Conservation (phyloP, 2,888 invertebrate species). For the Dicyrtoma fusca region DNA sequence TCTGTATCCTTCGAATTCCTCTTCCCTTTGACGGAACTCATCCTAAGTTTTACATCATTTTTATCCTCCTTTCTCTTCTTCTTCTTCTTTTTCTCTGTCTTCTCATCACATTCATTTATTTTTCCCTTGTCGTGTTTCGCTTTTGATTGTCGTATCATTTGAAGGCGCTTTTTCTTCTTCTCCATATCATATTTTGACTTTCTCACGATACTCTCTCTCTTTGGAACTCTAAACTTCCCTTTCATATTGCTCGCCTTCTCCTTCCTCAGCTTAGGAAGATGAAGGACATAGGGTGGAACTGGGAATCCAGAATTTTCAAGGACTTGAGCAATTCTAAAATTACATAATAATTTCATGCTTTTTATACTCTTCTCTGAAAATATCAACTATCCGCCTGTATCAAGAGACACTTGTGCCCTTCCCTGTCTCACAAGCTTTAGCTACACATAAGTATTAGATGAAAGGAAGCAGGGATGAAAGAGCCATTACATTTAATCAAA, state of each 20-base stretch:
- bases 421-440: no score
- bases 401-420: no score
- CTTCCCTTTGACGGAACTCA: neutral
- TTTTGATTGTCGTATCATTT: conserved; percentile 38
- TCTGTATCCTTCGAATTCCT: neutral
- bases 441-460: neutral
- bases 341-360: neutral
- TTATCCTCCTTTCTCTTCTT: conserved; percentile 5
- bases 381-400: neutral
- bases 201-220: conserved; percentile 71
- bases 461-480: neutral
- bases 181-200: conserved; percentile 61
- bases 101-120: conserved; percentile 23
- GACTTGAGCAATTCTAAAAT: conserved; percentile 80
- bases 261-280: conserved; percentile 68
- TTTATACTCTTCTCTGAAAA: no score
- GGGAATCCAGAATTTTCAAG: conserved; percentile 88
- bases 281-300: conserved; percentile 88
- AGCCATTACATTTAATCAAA: conserved; percentile 27
- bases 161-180: conserved; percentile 43
- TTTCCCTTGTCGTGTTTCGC: conserved; percentile 30
- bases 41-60: conserved; percentile 3
- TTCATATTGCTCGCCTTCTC: conserved; percentile 67
- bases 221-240: conserved; percentile 33
- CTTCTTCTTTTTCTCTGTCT: conserved; percentile 7